Percentiles rank a stretch among this genome's conserved stretches.
phyloP scores from a whole-genome alignment of 2,797 vertebrate genomes.

The Leptoclinus maculatus region DNA sequence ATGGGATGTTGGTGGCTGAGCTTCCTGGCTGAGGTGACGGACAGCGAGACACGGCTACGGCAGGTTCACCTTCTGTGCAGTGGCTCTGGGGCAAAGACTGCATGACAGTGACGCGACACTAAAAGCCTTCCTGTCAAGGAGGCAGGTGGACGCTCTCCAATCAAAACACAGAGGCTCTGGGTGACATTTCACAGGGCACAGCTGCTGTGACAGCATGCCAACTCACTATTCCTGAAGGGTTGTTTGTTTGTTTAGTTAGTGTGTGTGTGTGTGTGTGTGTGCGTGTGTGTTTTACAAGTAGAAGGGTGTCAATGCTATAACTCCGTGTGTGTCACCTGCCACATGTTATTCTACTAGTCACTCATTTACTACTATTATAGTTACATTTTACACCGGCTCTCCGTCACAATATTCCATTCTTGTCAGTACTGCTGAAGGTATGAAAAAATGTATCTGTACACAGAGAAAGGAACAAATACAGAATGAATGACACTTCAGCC shows the following conservation, averaged over 20 bases:
- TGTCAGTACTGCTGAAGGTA: slow-evolving; percentile 30
- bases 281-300: slow-evolving; percentile 29
- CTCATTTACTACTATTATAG: slow-evolving; percentile 53
- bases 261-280: slow-evolving; percentile 29
- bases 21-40: slow-evolving; percentile 60
- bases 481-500: slow-evolving; percentile 9
- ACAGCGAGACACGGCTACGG: slow-evolving; percentile 67
- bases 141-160: slow-evolving; percentile 79
- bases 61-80: slow-evolving; percentile 81
- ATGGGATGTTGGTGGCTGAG: slow-evolving; percentile 42
- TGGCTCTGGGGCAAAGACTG: slow-evolving; percentile 77
- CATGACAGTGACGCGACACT: slow-evolving; percentile 85
- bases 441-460: slow-evolving; percentile 1
- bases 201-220: slow-evolving; percentile 83
- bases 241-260: slow-evolving; percentile 82
- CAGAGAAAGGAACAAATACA: slow-evolving; percentile 7
- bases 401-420: slow-evolving; percentile 6
- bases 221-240: slow-evolving; percentile 81
- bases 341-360: slow-evolving; percentile 57
- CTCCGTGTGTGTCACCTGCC: slow-evolving; percentile 8
- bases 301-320: slow-evolving; percentile 46
- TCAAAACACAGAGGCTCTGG: slow-evolving; percentile 76
- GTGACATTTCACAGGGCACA: slow-evolving; percentile 86
- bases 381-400: slow-evolving; percentile 51
- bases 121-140: slow-evolving; percentile 80